Percentiles rank a stretch among this genome's conserved stretches.
Evolutionary conservation across 2,797 vertebrate genomes (phyloP).

Genomic region (Siniperca undulata): DNA sequence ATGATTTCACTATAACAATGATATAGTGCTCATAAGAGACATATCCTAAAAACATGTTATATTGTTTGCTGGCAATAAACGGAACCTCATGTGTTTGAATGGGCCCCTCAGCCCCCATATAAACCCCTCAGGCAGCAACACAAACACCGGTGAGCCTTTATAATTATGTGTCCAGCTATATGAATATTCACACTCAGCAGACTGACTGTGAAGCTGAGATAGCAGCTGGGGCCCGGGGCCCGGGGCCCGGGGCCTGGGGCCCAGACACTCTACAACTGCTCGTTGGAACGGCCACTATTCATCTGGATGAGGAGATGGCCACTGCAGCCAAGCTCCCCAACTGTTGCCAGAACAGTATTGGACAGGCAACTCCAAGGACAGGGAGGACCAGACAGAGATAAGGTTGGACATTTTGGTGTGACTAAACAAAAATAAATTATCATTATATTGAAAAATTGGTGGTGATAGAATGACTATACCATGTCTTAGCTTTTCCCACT

Average conservation of each 20-base stretch:
- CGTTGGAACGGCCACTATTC: constrained; percentile 50
- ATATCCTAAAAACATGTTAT: constrained; percentile 41
- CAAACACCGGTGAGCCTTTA: constrained; percentile 65
- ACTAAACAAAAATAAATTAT: constrained; percentile 10
- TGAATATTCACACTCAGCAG: constrained; percentile 80
- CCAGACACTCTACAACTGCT: constrained; percentile 51
- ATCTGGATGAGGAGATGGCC: constrained; percentile 48
- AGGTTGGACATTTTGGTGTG: background rate
- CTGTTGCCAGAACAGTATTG: constrained; percentile 58
- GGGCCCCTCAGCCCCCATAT: constrained; percentile 51
- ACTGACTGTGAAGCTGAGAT: constrained; percentile 72
- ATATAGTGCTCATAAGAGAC: constrained; percentile 49
- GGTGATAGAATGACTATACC: background rate
- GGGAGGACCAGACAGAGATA: background rate
- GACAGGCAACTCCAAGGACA: background rate
- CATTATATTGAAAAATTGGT: background rate
- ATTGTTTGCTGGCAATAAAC: constrained; percentile 56
- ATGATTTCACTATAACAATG: constrained; percentile 47
- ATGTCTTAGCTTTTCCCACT: background rate
- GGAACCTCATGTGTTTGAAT: constrained; percentile 53
- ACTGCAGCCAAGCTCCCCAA: constrained; percentile 45
- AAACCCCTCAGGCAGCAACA: constrained; percentile 69
- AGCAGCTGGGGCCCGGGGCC: constrained; percentile 73
- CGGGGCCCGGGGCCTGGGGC: constrained; percentile 43
- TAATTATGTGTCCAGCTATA: constrained; percentile 73